Evolutionary conservation across 2,797 vertebrate species (phyloP), one percentile per base, ranked within the genome.

Genomic region (Rhabdophis nuchalis): DNA sequence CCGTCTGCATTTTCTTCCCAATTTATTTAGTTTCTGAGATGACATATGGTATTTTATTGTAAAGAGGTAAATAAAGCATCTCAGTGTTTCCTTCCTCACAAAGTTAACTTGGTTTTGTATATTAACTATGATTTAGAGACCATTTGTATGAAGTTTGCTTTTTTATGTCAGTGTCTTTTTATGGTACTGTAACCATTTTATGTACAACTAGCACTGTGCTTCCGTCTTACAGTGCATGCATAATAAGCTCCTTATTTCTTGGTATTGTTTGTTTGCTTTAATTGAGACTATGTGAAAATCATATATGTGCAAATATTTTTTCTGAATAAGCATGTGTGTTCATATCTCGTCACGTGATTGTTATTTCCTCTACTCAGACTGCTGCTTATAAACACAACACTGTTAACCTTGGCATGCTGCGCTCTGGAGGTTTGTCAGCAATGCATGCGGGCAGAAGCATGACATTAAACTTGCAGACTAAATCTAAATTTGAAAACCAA

Each of bases 301-400:
- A 96, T 98, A 93, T 98, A 97, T 97, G 96, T 98, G 97, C 97
- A 96, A 96, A 96, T 97, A 95, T 94, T 96, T 95, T 85, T 96
- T 97, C 92, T 97, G 96, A 92, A 97, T 95, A 95, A 97, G 98
- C 97, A 98, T 98, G 98, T 98, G 96, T 97, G 97, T 98, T 98
- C 97, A 98, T 97, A 96, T 82, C 98, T 98, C 99, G 98, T 99
- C 98, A 98, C 98, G 98, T 99, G 98, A 98, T 99, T 99, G 98
- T 99, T 99, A 98, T 99, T 98, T 99, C 98, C 98, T 99, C 98
- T 99, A 99, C 99, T 99, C 98, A 99, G 99, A 99, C 98, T 98
- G 99, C 98, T 98, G 99, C 99, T 99, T 99, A 99, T 99, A 99
- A 99, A 99, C 99, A 99, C 99, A 99, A 99, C 98, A 99, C 99